phyloP scores from a whole-genome alignment of 64 coral and sea anemone species.

The Montipora capricornis region DNA sequence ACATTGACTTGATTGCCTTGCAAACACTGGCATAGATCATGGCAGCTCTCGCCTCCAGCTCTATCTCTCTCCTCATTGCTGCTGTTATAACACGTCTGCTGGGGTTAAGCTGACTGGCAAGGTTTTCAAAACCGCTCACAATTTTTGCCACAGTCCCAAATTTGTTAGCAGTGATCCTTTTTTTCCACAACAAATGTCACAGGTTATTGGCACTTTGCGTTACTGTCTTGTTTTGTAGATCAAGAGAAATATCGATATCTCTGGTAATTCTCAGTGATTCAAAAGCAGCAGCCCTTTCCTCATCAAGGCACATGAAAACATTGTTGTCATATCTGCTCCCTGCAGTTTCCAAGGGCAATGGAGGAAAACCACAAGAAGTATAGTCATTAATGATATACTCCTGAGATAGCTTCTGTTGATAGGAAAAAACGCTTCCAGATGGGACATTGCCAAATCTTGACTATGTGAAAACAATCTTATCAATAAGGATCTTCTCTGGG shows the following conservation, averaged over 20 bases:
- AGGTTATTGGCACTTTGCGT: slow-evolving; percentile 59
- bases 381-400: slow-evolving; percentile 68
- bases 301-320: slow-evolving; percentile 19
- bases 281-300: background rate
- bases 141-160: slow-evolving; percentile 71
- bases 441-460: too few relatives aligned
- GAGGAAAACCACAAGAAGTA: slow-evolving; percentile 51
- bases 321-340: slow-evolving; percentile 41
- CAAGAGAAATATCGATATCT: slow-evolving; percentile 21
- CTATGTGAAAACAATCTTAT: too few relatives aligned
- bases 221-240: slow-evolving; percentile 51
- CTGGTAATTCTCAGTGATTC: slow-evolving; percentile 3
- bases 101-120: slow-evolving; percentile 47
- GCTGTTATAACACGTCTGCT: slow-evolving; percentile 58
- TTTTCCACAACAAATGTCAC: slow-evolving; percentile 64
- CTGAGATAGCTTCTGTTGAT: too few relatives aligned
- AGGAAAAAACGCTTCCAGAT: too few relatives aligned
- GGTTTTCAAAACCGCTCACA: slow-evolving; percentile 53
- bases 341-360: slow-evolving; percentile 44
- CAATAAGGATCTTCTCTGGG: too few relatives aligned
- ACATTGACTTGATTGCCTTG: slow-evolving; percentile 61
- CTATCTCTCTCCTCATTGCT: slow-evolving; percentile 29
- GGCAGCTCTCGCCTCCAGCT: slow-evolving; percentile 38
- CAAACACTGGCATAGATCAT: slow-evolving; percentile 23
- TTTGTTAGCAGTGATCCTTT: slow-evolving; percentile 69